Evolutionary conservation across 2,797 vertebrate species (phyloP), one percentile per base, ranked within the genome.

Genomic region (Oryzias sinensis): DNA sequence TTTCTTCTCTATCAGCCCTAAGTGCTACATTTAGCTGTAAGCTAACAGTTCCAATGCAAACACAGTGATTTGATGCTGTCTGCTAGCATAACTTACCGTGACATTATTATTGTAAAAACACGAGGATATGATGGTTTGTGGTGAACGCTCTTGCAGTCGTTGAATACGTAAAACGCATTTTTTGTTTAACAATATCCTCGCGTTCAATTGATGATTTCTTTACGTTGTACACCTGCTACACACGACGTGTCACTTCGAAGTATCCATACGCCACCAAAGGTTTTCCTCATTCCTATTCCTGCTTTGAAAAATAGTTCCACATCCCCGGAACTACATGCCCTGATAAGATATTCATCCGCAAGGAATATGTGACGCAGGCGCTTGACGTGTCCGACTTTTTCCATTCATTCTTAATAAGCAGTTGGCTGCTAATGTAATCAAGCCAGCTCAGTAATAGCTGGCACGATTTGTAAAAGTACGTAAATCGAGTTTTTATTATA

Each of bases 221-320:
- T 80, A 70, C 75, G 77, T 72, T 76, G 75, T 85, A 76, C 90
- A 91, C 90, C 90, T 91, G 91, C 83, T 88, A 65, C 63, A 76
- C 65, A 64, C 77, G 68, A 64, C 65, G 71, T 40, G 75, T 48
- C 15, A 41, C 82, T 58, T 55, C 56, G 18, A 2, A 5, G 66
- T 91, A 86, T 92, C 77, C 88, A 49, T 92, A 54, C 91, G 79
- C 90, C 15, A 11, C 4, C n/a, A 14, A 18, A 14, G 24, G 43
- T 51, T 72, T 48, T 20, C 40, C 56, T 16, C 22, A 24, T 48
- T 63, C 44, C 59, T 49, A 43, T 46, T n/a, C 45, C 40, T 53
- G 54, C 51, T 29, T 46, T 5, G 55, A 64, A 33, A 89, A 84
- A 71, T 87, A 88, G 87, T 82, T 57, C 89, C 76, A 61, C 56